These are phyloP conservation scores for Odocoileus virginianus DNA, from an alignment of 2,113 vertebrate genomes.

Conservation along the genomic window DNA sequence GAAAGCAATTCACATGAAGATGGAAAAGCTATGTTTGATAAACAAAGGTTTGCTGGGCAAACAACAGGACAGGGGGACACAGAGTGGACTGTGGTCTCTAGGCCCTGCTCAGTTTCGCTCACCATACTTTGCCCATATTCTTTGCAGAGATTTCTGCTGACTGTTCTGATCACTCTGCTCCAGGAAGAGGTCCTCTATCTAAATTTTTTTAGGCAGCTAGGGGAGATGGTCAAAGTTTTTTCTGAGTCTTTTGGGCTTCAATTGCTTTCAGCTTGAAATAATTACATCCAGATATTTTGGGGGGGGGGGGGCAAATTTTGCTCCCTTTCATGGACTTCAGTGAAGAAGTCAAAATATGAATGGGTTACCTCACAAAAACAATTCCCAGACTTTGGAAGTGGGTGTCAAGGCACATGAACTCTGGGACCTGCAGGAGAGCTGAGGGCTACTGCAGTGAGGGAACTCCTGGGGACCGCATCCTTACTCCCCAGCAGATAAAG, in stretches of 20 bases:
- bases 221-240: neutral
- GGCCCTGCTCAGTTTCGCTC: neutral
- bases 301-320: neutral
- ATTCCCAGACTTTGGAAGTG: neutral
- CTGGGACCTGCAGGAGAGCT: neutral
- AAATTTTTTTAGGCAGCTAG: neutral
- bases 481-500: neutral
- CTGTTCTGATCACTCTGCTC: neutral
- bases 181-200: neutral
- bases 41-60: neutral
- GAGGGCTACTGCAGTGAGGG: neutral
- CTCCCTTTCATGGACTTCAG: neutral
- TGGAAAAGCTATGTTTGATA: neutral
- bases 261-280: neutral
- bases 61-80: neutral
- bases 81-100: neutral
- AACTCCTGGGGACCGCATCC: neutral
- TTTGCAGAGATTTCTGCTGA: neutral
- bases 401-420: neutral
- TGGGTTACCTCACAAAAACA: neutral
- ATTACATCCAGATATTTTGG: neutral
- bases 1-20: neutral
- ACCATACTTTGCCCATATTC: neutral
- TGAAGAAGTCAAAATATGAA: neutral
- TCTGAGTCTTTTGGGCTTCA: neutral